These are phyloP conservation scores for Lepilemur ruficaudatus DNA, from an alignment of 2,797 vertebrate species.

Conservation along the genomic window DNA sequence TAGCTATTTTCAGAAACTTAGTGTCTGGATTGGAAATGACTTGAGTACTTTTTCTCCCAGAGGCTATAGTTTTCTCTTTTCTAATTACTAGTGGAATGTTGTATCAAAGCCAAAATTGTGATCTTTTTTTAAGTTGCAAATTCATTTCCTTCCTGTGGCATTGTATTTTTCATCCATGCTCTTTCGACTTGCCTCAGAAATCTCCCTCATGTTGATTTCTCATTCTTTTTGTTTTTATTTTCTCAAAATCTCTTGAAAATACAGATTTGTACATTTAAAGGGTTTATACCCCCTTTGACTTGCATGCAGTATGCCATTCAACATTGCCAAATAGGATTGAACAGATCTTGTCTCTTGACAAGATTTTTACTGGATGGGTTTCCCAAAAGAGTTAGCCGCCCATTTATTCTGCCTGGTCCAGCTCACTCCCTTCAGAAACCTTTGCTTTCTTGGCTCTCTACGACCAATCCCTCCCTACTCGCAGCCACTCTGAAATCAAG, in stretches of 20 bases:
- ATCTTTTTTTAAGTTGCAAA: constrained; percentile 16
- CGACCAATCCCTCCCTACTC: too few relatives aligned
- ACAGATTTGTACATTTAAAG: not conserved
- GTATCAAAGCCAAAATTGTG: constrained; percentile 35
- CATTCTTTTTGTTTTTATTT: not conserved
- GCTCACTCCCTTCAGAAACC: not conserved
- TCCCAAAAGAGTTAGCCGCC: not conserved
- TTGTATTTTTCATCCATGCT: constrained; percentile 27
- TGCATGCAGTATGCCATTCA: not conserved
- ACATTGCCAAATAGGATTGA: not conserved
- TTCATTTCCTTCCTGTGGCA: constrained; percentile 22
- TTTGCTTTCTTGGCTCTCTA: not conserved
- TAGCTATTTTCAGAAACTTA: constrained; percentile 25
- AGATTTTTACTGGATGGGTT: not conserved
- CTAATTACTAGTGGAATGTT: constrained; percentile 61
- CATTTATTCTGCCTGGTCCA: not conserved
- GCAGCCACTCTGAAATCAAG: not conserved
- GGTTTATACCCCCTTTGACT: not conserved
- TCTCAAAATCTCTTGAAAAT: constrained; percentile 18
- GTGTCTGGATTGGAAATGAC: not conserved
- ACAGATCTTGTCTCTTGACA: not conserved
- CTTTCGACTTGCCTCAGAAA: not conserved
- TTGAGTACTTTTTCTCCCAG: not conserved
- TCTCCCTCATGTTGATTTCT: not conserved
- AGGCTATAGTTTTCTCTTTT: constrained; percentile 29